Conservation (phyloP, 2,888 invertebrate species). For the Gasteruption jaculator region DNA sequence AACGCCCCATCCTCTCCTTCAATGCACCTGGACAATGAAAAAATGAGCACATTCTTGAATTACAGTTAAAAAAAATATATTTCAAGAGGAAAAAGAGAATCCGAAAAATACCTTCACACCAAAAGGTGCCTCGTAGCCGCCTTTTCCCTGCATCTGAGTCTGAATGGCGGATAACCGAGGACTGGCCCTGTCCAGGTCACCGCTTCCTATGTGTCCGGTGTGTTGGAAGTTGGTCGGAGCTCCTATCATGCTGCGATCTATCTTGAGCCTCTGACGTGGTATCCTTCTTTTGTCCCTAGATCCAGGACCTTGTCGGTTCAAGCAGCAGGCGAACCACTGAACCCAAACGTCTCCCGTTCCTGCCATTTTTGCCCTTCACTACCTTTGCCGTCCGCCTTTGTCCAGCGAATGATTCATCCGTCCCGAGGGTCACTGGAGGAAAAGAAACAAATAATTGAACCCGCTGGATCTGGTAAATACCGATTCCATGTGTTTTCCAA, state of each 20-base stretch:
- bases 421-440: too few species aligned
- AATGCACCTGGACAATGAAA: too few species aligned
- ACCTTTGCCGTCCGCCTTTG: too few species aligned
- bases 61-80: background rate
- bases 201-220: slow-evolving; percentile 87
- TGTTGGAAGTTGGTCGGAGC: slow-evolving; percentile 94
- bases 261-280: slow-evolving; percentile 64
- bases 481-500: too few species aligned
- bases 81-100: background rate
- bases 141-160: slow-evolving; percentile 94
- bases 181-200: slow-evolving; percentile 80
- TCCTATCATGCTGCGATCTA: slow-evolving; percentile 93
- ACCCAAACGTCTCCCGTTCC: slow-evolving; percentile 81
- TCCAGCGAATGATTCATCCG: too few species aligned
- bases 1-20: too few species aligned
- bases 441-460: too few species aligned
- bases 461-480: too few species aligned
- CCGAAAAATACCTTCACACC: slow-evolving; percentile 56
- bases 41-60: too few species aligned
- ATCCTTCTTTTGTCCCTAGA: slow-evolving; percentile 49
- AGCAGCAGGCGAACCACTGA: slow-evolving; percentile 89
- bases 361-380: too few species aligned
- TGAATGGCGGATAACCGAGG: slow-evolving; percentile 83
- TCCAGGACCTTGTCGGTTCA: slow-evolving; percentile 74
- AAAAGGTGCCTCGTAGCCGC: slow-evolving; percentile 79